A percentile compares a stretch with the other conserved stretches of the same genome.
These are phyloP conservation scores for Mandrillus leucophaeus DNA, from an alignment of 2,113 vertebrate genomes.

Conservation along the genomic window DNA sequence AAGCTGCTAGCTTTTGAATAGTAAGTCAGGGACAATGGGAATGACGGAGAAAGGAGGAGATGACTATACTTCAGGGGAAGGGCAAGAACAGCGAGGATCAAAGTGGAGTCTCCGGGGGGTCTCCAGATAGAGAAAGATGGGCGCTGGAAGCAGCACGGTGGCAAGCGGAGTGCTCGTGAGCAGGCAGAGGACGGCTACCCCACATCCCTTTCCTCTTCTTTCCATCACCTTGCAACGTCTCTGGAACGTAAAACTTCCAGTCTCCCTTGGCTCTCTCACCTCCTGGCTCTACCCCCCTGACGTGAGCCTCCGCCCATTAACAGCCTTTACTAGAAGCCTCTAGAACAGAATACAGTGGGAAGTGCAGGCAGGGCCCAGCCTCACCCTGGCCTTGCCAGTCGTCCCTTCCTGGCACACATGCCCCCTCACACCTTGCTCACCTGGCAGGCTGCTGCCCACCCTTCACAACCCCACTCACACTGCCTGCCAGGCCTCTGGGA, in stretches of 20 bases:
- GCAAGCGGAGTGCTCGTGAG: too few relatives aligned
- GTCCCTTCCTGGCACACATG: not conserved
- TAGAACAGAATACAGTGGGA: not conserved
- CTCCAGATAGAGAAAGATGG: not conserved
- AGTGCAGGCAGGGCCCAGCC: not conserved
- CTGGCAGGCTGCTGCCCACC: not conserved
- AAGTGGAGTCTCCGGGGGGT: not conserved
- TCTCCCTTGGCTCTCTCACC: not conserved
- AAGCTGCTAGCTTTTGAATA: not conserved
- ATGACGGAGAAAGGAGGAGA: not conserved
- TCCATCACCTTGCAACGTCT: accelerated
- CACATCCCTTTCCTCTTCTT: not conserved
- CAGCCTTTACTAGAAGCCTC: not conserved
- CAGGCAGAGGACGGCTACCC: not conserved
- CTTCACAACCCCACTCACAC: too few relatives aligned
- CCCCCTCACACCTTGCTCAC: not conserved
- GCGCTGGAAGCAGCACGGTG: not conserved
- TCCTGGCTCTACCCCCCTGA: not conserved
- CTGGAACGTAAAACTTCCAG: not conserved
- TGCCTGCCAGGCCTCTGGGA: not conserved
- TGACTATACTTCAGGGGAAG: accelerated
- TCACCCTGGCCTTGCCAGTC: not conserved
- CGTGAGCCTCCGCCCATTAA: not conserved
- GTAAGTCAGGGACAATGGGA: not conserved
- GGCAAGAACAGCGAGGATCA: not conserved